These are phyloP conservation scores for Taurulus bubalis DNA, from an alignment of 2,113 vertebrate species.

Conservation along the genomic window DNA sequence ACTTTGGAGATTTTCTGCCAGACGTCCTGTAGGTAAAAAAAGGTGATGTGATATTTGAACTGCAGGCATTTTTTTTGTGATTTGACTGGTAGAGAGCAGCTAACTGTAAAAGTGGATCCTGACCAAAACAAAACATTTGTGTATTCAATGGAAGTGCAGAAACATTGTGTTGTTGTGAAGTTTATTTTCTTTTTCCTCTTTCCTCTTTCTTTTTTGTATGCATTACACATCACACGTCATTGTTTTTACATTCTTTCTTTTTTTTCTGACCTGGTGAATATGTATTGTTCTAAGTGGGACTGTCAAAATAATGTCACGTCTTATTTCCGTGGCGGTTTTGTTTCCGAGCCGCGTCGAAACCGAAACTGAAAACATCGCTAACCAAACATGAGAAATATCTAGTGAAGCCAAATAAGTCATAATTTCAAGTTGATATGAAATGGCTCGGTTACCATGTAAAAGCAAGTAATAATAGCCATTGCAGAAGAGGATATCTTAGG, in stretches of 20 bases:
- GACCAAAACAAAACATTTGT: conserved; percentile 94
- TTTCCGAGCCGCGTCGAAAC: conserved; percentile 88
- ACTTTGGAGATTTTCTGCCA: conserved; percentile 87
- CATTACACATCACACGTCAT: conserved; percentile 73
- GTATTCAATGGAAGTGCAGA: conserved; percentile 97
- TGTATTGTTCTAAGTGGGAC: conserved; percentile 91
- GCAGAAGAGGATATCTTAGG: conserved; percentile 90
- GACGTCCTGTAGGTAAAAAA: conserved; percentile 80
- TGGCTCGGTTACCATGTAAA: conserved; percentile 96
- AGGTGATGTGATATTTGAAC: conserved; percentile 75
- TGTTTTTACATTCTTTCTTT: conserved; percentile 52
- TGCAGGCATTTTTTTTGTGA: conserved; percentile 64
- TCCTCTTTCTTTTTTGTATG: conserved; percentile 46
- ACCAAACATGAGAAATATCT: conserved; percentile 99
- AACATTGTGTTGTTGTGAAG: conserved; percentile 92
- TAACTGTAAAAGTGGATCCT: conserved; percentile 90
- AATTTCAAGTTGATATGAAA: conserved; percentile 98
- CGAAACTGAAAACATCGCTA: conserved; percentile 96
- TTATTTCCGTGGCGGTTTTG: conserved; percentile 81
- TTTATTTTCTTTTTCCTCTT: conserved; percentile 62
- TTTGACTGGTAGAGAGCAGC: conserved; percentile 90
- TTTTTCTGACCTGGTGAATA: conserved; percentile 89
- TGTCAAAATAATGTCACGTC: conserved; percentile 90
- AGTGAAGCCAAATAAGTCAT: conserved; percentile 99
- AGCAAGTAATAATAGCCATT: conserved; percentile 98